These are phyloP conservation scores for Lithophane socia DNA, from an alignment of 2,888 invertebrate genomes.

Conservation along the genomic window DNA sequence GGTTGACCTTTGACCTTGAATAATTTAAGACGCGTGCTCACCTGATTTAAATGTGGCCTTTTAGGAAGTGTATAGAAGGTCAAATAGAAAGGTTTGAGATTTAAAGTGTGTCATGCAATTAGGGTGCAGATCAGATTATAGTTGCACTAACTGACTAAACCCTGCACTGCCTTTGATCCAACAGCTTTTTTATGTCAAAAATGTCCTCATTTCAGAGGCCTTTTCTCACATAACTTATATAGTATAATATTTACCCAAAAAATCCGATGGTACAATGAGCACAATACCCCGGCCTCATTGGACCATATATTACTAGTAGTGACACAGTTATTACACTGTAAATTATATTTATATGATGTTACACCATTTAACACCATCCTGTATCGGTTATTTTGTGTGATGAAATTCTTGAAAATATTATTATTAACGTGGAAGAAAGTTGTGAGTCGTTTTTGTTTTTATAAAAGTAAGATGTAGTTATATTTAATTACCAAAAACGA, in stretches of 20 bases:
- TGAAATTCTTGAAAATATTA: slow-evolving; percentile 43
- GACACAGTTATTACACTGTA: slow-evolving; percentile 64
- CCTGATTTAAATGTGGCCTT: not conserved
- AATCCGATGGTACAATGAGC: slow-evolving; percentile 31
- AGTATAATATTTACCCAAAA: slow-evolving; percentile 47
- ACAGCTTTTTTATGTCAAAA: not conserved
- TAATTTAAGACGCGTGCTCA: not conserved
- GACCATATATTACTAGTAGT: slow-evolving; percentile 54
- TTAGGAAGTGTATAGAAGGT: not conserved
- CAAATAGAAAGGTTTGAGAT: not conserved
- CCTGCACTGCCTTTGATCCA: not conserved
- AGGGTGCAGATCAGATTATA: too few relatives aligned
- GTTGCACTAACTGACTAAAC: not conserved
- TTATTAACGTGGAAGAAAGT: slow-evolving; percentile 22
- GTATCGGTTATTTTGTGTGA: slow-evolving; percentile 51
- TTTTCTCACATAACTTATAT: slow-evolving; percentile 13
- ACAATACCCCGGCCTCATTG: slow-evolving; percentile 49
- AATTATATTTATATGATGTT: slow-evolving; percentile 66
- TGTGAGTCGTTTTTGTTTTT: not conserved
- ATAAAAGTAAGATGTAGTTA: not conserved
- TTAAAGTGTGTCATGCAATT: not conserved
- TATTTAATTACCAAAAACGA: not conserved
- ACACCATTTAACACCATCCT: slow-evolving; percentile 63
- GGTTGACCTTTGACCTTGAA: not conserved
- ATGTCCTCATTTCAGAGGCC: not conserved